Conservation (phyloP, 2,888 invertebrate species). For the Metacarcinus magister region DNA sequence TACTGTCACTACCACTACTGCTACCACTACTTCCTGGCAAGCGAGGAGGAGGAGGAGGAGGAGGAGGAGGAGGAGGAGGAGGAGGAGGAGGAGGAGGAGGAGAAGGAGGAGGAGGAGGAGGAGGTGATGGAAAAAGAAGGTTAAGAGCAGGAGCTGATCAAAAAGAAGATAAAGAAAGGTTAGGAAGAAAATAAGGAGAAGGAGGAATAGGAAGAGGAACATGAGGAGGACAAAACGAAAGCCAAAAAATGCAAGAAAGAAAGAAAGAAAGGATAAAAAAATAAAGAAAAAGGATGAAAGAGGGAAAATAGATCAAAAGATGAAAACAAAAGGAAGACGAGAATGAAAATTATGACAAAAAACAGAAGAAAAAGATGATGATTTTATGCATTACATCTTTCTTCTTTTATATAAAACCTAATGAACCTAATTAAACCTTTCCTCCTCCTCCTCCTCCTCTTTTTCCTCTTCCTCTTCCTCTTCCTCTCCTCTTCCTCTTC, state of each 20-base stretch:
- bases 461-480: background rate
- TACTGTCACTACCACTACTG: too few species aligned
- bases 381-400: background rate
- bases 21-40: too few species aligned
- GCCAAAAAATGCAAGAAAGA: background rate
- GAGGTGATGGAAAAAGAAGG: background rate
- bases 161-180: background rate
- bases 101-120: slow-evolving; percentile 10
- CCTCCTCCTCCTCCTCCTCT: background rate
- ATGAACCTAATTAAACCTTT: background rate
- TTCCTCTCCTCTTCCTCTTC: background rate
- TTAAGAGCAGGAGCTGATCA: background rate
- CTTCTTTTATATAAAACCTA: background rate
- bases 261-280: background rate
- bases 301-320: background rate
- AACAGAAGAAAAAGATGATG: background rate
- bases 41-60: too few species aligned
- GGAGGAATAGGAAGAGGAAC: background rate
- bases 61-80: background rate
- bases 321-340: background rate
- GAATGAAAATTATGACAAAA: background rate
- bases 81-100: slow-evolving; percentile 10
- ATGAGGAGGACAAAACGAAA: background rate
- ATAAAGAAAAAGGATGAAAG: background rate
- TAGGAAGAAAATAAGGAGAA: background rate